phyloP scores from a whole-genome alignment of 2,797 vertebrate species.

The Kryptopterus vitreolus region DNA sequence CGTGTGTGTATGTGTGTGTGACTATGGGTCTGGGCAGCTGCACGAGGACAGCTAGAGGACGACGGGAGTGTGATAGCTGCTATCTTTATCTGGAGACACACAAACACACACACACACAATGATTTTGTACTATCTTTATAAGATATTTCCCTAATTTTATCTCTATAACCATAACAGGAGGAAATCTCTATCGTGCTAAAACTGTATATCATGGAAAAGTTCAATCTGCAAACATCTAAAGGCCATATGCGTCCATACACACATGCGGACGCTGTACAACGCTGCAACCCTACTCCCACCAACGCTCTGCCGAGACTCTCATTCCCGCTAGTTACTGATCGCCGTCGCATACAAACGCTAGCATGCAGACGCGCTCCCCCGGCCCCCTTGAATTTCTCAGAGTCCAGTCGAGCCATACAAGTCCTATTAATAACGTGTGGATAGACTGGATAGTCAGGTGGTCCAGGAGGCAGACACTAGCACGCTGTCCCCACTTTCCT shows the following conservation, averaged over 20 bases:
- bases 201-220: neutral
- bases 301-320: neutral
- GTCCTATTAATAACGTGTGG: constrained; percentile 80
- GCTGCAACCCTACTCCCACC: constrained; percentile 7
- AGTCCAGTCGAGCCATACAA: constrained; percentile 63
- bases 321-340: constrained; percentile 12
- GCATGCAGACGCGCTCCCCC: constrained; percentile 39
- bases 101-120: constrained; percentile 22
- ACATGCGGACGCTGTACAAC: constrained; percentile 52
- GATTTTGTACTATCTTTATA: neutral
- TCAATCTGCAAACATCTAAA: neutral
- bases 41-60: constrained; percentile 64
- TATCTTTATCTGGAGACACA: constrained; percentile 64
- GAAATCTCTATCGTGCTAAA: neutral
- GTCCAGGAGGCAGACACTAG: constrained; percentile 52
- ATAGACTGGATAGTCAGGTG: constrained; percentile 78
- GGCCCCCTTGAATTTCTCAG: constrained; percentile 60
- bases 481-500: constrained; percentile 26
- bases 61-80: constrained; percentile 63
- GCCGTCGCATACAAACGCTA: constrained; percentile 31
- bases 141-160: neutral
- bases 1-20: constrained; percentile 19
- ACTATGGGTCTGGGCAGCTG: constrained; percentile 35
- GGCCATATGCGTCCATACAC: constrained; percentile 22
- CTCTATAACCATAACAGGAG: neutral